Evolutionary conservation across 2,113 vertebrate genomes (phyloP).

Genomic region (Condylura cristata): DNA sequence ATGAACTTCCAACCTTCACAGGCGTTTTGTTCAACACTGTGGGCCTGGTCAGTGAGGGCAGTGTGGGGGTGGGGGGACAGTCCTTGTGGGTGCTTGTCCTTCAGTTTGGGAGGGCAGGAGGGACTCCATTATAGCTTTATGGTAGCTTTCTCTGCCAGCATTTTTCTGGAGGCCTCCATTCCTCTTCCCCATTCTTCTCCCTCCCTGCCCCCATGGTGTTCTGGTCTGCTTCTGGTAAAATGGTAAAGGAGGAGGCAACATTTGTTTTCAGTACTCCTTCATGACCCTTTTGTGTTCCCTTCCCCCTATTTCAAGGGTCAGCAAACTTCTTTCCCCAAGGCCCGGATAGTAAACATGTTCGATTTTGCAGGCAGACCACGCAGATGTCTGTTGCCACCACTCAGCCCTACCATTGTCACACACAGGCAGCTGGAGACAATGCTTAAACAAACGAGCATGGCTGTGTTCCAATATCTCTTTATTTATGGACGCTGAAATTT

Average conservation of each 20-base stretch:
- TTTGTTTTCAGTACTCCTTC: conserved; percentile 14
- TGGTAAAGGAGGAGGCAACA: neutral
- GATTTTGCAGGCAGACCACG: neutral
- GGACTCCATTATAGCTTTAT: neutral
- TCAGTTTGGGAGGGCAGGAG: neutral
- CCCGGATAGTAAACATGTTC: conserved; percentile 13
- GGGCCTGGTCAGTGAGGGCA: conserved; percentile 90
- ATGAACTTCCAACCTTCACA: conserved; percentile 97
- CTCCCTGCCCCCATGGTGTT: neutral
- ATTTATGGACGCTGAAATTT: conserved; percentile 43
- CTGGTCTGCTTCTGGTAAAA: neutral
- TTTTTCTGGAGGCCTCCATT: neutral
- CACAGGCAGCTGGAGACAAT: neutral
- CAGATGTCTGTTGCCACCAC: neutral
- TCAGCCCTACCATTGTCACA: neutral
- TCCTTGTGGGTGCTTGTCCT: neutral
- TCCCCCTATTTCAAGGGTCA: neutral
- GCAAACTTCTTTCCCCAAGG: conserved; percentile 25
- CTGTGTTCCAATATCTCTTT: conserved; percentile 32
- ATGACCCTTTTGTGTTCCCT: neutral
- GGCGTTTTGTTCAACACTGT: conserved; percentile 97
- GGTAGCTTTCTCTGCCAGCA: neutral
- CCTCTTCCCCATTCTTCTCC: conserved; percentile 6
- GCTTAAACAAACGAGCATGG: neutral
- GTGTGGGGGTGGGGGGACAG: neutral